phyloP scores from a whole-genome alignment of 2,797 vertebrate species.

The Etheostoma nigrum region DNA sequence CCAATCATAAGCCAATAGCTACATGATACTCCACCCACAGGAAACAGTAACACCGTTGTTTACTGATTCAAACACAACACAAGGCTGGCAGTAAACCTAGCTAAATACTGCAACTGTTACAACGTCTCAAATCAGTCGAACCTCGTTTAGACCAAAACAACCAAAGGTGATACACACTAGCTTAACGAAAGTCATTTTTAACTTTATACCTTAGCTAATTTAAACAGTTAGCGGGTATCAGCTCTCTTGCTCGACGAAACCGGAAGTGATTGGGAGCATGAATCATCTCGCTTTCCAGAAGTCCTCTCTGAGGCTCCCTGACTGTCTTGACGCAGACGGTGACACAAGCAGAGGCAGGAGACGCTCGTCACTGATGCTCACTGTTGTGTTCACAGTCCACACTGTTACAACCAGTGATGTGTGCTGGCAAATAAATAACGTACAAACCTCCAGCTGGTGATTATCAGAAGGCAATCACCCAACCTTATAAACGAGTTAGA shows the following conservation, averaged over 20 bases:
- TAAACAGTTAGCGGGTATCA: neutral
- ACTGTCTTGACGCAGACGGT: conserved; percentile 83
- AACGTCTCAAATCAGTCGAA: neutral
- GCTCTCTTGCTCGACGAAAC: neutral
- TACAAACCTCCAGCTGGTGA: conserved; percentile 29
- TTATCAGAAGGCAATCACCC: conserved; percentile 23
- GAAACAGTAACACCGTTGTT: neutral
- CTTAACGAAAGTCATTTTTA: fast-evolving
- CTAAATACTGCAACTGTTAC: no score
- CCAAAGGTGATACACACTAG: fast-evolving
- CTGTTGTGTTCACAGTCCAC: conserved; percentile 47
- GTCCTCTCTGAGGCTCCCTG: conserved; percentile 42
- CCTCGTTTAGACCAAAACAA: neutral
- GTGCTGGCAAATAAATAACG: conserved; percentile 45
- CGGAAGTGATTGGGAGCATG: fast-evolving
- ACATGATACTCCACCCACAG: neutral
- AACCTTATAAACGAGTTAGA: neutral
- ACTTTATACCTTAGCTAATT: neutral
- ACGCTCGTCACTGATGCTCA: conserved; percentile 50
- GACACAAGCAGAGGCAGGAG: conserved; percentile 68
- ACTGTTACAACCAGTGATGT: conserved; percentile 27
- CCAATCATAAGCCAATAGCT: no score
- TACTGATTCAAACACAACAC: neutral
- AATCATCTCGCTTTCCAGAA: conserved; percentile 3
- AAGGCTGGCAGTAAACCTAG: neutral